Evolutionary conservation across 2,888 invertebrate genomes (phyloP).

Genomic region (Diarsia mendica): DNA sequence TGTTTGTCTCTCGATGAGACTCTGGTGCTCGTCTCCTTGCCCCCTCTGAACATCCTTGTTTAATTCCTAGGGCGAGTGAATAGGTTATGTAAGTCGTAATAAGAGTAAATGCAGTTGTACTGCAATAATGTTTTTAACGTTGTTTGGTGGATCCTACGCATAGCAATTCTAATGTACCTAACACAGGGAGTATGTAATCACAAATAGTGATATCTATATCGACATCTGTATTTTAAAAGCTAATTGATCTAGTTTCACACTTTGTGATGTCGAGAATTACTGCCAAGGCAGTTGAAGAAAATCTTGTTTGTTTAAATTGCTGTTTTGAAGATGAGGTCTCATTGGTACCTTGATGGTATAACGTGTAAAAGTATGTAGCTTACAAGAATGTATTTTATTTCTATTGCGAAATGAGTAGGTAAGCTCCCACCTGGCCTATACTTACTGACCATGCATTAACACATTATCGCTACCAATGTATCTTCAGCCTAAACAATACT

Average conservation of each 20-base stretch:
- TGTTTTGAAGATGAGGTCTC: background rate
- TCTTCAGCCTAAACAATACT: background rate
- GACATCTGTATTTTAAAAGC: slow-evolving; percentile 18
- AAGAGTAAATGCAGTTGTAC: slow-evolving; percentile 28
- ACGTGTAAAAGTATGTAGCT: background rate
- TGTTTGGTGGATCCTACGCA: slow-evolving; percentile 37
- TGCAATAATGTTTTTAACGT: slow-evolving; percentile 31
- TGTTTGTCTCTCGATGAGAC: slow-evolving; percentile 32
- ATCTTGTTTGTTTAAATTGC: background rate
- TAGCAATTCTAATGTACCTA: slow-evolving; percentile 43
- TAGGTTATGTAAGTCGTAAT: slow-evolving; percentile 42
- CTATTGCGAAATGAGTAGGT: background rate
- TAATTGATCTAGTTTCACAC: slow-evolving; percentile 21
- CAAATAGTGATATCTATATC: slow-evolving; percentile 20
- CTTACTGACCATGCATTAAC: background rate
- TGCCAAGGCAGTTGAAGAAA: slow-evolving; percentile 1
- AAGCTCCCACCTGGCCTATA: background rate
- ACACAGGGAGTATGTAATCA: slow-evolving; percentile 45
- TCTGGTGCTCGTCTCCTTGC: slow-evolving; percentile 55
- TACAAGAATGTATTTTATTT: background rate
- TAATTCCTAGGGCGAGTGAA: slow-evolving; percentile 41
- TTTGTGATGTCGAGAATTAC: slow-evolving; percentile 8
- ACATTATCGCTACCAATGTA: background rate
- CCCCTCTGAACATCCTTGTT: slow-evolving; percentile 36
- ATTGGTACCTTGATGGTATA: background rate